Evolutionary conservation across 1,140 invertebrate genomes (phyloP).

Genomic region (Rhynchophorus ferrugineus): DNA sequence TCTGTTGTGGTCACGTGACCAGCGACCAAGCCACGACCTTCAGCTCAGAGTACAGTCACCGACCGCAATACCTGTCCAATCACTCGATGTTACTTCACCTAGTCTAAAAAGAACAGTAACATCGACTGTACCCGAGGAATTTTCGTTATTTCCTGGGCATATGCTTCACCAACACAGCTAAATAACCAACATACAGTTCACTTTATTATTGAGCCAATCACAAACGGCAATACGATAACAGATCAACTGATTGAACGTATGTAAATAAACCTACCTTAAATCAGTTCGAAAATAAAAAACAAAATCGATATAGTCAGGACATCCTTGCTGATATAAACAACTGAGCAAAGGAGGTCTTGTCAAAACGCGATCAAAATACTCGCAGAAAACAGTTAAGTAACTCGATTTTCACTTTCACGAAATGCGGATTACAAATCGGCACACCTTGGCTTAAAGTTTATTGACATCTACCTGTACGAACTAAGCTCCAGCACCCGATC

Average conservation of each 20-base stretch:
- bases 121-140: constrained; percentile 6
- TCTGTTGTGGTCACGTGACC: constrained; percentile 24
- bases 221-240: background rate
- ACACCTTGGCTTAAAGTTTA: constrained; percentile 11
- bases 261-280: background rate
- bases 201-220: background rate
- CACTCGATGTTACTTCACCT: constrained; percentile 14
- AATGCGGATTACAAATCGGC: constrained; percentile 10
- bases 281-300: too few relatives aligned
- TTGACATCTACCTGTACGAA: background rate
- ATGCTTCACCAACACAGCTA: background rate
- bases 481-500: background rate
- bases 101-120: constrained; percentile 7
- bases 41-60: constrained; percentile 25
- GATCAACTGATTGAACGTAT: too few relatives aligned
- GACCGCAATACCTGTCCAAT: constrained; percentile 23
- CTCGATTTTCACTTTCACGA: constrained; percentile 18
- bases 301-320: too few relatives aligned
- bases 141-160: constrained; percentile 7
- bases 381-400: constrained; percentile 9
- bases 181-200: background rate
- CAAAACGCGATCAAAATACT: background rate
- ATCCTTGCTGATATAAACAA: constrained; percentile 1
- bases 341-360: background rate
- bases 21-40: constrained; percentile 25